phyloP scores from a whole-genome alignment of 2,797 vertebrate species.

The Taeniopygia guttata region DNA sequence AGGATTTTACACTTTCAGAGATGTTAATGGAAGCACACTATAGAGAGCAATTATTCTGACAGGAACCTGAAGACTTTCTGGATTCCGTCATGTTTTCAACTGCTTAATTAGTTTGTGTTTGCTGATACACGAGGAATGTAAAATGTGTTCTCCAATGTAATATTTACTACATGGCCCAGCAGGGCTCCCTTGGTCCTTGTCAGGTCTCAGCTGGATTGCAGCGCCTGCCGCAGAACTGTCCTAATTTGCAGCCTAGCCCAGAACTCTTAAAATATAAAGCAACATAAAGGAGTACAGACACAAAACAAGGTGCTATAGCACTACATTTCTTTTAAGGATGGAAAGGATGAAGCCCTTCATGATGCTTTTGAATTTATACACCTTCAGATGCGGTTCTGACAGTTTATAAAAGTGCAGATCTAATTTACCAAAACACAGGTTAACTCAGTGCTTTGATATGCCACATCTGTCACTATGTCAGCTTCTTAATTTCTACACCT shows the following conservation, averaged over 20 bases:
- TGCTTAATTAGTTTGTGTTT: background rate
- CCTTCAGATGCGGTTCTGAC: background rate
- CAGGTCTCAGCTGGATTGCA: background rate
- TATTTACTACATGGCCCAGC: background rate
- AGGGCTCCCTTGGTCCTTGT: background rate
- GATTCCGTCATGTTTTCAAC: background rate
- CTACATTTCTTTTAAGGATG: background rate
- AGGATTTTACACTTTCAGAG: background rate
- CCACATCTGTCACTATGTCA: constrained; percentile 35
- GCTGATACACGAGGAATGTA: background rate
- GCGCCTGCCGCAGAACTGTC: background rate
- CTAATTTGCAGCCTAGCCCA: background rate
- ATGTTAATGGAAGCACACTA: background rate
- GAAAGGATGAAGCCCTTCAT: background rate
- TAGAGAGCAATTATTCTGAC: background rate
- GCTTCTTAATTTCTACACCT: constrained; percentile 27
- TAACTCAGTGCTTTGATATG: constrained; percentile 6
- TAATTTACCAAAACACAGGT: constrained; percentile 48
- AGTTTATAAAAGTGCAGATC: background rate
- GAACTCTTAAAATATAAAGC: background rate
- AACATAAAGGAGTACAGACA: background rate
- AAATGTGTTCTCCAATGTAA: background rate
- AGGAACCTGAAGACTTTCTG: background rate
- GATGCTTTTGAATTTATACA: background rate
- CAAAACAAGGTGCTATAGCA: background rate